These are phyloP conservation scores for Acrocera orbiculus DNA, from an alignment of 2,888 invertebrate species.

Conservation along the genomic window DNA sequence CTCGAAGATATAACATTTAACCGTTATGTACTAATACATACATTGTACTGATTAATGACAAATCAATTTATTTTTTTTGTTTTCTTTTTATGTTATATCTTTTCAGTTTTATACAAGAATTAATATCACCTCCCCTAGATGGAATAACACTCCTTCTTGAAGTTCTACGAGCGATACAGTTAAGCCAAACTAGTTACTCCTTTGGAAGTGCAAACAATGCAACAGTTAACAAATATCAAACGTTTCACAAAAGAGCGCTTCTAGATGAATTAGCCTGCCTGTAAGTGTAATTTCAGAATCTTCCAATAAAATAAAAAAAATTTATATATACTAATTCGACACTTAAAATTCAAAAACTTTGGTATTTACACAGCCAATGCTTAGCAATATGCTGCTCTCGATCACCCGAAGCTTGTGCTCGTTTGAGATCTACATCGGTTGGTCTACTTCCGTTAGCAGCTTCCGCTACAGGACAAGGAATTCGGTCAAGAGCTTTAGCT, in stretches of 20 bases:
- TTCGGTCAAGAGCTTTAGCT: slow-evolving; percentile 66
- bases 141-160: slow-evolving; percentile 72
- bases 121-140: slow-evolving; percentile 72
- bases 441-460: slow-evolving; percentile 72
- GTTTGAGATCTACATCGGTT: slow-evolving; percentile 58
- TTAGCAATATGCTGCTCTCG: slow-evolving; percentile 62
- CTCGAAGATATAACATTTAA: too few relatives aligned
- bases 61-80: background rate
- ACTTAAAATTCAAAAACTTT: background rate
- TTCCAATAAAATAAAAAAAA: background rate
- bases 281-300: slow-evolving; percentile 27
- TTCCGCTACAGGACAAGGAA: slow-evolving; percentile 75
- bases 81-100: background rate
- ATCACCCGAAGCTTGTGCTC: slow-evolving; percentile 60
- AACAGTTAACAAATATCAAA: slow-evolving; percentile 31
- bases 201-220: slow-evolving; percentile 30
- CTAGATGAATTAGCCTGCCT: slow-evolving; percentile 78
- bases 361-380: slow-evolving; percentile 47
- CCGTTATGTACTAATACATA: too few relatives aligned
- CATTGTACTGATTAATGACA: too few relatives aligned
- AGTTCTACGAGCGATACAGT: slow-evolving; percentile 68
- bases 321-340: background rate
- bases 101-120: slow-evolving; percentile 79
- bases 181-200: slow-evolving; percentile 61
- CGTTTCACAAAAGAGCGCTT: slow-evolving; percentile 52